These are phyloP conservation scores for Monoplex corrugatus DNA, from an alignment of 2,888 invertebrate genomes.

Conservation along the genomic window DNA sequence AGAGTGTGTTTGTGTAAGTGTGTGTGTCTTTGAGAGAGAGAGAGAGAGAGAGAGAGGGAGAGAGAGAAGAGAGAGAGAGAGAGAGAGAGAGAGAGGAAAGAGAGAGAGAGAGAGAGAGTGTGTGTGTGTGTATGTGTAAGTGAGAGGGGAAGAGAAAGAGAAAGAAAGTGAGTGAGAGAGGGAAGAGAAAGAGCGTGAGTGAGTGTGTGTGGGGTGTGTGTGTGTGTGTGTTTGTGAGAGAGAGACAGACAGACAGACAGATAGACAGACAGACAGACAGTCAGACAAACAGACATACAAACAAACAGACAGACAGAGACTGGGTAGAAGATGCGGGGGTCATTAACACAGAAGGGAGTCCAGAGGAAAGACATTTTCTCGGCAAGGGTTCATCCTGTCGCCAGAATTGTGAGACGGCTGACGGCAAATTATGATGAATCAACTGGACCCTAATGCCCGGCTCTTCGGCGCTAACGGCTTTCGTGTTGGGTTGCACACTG, in stretches of 20 bases:
- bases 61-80: background rate
- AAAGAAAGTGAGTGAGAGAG: background rate
- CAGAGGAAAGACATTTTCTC: background rate
- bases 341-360: no score
- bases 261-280: no score
- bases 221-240: no score
- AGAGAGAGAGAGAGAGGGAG: background rate
- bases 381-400: background rate
- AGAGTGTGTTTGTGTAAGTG: no score
- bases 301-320: no score
- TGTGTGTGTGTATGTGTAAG: background rate
- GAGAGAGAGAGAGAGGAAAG: background rate
- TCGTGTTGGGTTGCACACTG: background rate
- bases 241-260: no score
- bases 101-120: background rate
- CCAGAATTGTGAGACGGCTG: background rate
- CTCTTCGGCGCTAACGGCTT: background rate
- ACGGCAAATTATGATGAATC: conserved; percentile 31
- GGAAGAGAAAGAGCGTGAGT: background rate
- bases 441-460: background rate
- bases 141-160: background rate
- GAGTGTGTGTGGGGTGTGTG: background rate
- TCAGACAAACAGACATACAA: no score
- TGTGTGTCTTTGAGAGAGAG: no score
- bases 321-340: no score